Conservation (phyloP, 1,140 invertebrate genomes). For the Drosophila bipectinata region DNA sequence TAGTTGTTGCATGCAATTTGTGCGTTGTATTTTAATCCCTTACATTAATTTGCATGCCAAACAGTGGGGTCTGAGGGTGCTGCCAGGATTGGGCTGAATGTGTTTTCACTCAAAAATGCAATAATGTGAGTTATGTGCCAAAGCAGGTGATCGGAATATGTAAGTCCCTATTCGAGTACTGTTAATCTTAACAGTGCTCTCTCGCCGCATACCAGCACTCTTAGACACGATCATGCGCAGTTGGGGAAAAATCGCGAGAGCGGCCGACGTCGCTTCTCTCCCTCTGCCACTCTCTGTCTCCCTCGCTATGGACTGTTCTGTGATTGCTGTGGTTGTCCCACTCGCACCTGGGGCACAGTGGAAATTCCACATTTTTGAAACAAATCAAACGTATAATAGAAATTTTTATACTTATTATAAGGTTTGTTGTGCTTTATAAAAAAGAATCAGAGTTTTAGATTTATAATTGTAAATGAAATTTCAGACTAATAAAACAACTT, state of each 20-base stretch:
- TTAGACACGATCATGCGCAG: background rate
- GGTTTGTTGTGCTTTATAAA: too few relatives aligned
- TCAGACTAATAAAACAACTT: too few relatives aligned
- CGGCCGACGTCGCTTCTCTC: too few relatives aligned
- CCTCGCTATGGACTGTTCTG: background rate
- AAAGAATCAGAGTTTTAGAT: too few relatives aligned
- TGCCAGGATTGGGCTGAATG: background rate
- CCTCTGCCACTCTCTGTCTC: background rate
- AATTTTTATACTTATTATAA: too few relatives aligned
- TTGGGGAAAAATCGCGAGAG: background rate
- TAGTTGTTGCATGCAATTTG: conserved; percentile 24
- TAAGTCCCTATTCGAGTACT: background rate
- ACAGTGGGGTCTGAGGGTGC: background rate
- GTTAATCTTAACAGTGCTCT: conserved; percentile 10
- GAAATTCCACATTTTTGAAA: background rate
- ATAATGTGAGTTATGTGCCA: background rate
- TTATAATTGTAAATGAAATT: too few relatives aligned
- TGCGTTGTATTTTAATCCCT: conserved; percentile 42
- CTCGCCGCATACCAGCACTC: background rate
- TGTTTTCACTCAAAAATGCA: background rate
- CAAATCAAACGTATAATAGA: too few relatives aligned
- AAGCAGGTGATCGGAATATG: conserved; percentile 15
- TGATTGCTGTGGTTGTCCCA: background rate
- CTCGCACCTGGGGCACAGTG: background rate
- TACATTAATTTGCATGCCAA: conserved; percentile 37